Conservation (phyloP, 1,140 invertebrate species). For the Octopus bimaculoides region DNA sequence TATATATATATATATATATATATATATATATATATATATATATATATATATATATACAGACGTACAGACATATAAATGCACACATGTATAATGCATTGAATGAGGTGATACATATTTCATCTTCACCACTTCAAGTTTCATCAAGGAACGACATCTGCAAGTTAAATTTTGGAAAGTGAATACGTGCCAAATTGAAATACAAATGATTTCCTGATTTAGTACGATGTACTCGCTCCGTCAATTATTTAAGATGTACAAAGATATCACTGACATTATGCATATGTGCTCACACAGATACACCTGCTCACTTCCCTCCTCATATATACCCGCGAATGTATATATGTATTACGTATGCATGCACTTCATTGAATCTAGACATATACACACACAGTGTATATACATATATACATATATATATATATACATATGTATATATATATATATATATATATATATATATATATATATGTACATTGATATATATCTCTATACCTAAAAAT, state of each 20-base stretch:
- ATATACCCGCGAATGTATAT: neutral
- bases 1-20: neutral
- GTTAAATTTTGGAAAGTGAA: too few species aligned
- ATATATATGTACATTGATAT: neutral
- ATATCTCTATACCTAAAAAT: neutral
- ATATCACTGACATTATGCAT: too few species aligned
- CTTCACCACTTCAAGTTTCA: too few species aligned
- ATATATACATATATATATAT: neutral
- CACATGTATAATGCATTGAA: too few species aligned
- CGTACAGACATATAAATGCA: neutral
- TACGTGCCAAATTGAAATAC: too few species aligned
- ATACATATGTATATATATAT: neutral
- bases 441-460: neutral
- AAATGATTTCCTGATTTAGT: too few species aligned
- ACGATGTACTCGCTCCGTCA: too few species aligned
- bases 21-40: neutral
- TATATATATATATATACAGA: neutral
- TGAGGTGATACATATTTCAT: too few species aligned
- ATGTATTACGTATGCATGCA: neutral
- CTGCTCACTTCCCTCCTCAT: neutral
- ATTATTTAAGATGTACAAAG: too few species aligned
- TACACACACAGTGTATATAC: neutral
- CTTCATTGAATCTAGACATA: neutral
- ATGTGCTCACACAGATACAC: too few species aligned
- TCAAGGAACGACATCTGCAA: too few species aligned